A percentile compares a stretch with the other conserved stretches of the same genome.
Evolutionary conservation across 2,888 invertebrate species (phyloP).

Genomic region (Drosophila quinaria): DNA sequence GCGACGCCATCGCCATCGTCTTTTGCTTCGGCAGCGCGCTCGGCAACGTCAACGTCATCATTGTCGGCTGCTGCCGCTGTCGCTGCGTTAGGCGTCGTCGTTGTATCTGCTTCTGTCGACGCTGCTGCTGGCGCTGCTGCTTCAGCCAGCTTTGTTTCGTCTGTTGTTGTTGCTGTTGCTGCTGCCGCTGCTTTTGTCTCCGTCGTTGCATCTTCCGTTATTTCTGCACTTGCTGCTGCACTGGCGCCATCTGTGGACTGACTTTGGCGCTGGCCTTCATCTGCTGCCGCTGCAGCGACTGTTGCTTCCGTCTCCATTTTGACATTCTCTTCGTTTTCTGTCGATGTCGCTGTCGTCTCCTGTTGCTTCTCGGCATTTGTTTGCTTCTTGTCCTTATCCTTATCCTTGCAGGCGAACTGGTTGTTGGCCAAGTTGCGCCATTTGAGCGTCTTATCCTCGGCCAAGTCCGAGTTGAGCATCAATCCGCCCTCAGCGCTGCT

Average conservation of each 20-base stretch:
- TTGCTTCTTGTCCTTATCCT: conserved; percentile 72
- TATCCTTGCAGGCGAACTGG: conserved; percentile 84
- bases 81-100: conserved; percentile 30
- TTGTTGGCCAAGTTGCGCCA: conserved; percentile 85
- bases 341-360: conserved; percentile 27
- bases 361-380: conserved; percentile 40
- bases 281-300: conserved; percentile 16
- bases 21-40: conserved; percentile 31
- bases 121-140: conserved; percentile 20
- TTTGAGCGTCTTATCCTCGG: conserved; percentile 85
- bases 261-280: conserved; percentile 38
- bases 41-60: conserved; percentile 33
- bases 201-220: conserved; percentile 14
- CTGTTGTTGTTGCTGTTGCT: conserved; percentile 14
- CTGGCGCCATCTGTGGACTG: conserved; percentile 17
- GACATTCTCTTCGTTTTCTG: conserved; percentile 16
- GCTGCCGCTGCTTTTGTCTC: conserved; percentile 2
- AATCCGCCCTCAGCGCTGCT: conserved; percentile 79
- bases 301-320: conserved; percentile 23
- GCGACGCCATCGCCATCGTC: conserved; percentile 17
- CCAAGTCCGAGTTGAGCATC: conserved; percentile 80
- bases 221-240: conserved; percentile 24
- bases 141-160: conserved; percentile 14
- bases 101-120: conserved; percentile 10
- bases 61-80: conserved; percentile 28